Percentiles rank a stretch among this genome's conserved stretches.
Conservation (phyloP, 2,888 invertebrate species). For the Axea sp. region DNA sequence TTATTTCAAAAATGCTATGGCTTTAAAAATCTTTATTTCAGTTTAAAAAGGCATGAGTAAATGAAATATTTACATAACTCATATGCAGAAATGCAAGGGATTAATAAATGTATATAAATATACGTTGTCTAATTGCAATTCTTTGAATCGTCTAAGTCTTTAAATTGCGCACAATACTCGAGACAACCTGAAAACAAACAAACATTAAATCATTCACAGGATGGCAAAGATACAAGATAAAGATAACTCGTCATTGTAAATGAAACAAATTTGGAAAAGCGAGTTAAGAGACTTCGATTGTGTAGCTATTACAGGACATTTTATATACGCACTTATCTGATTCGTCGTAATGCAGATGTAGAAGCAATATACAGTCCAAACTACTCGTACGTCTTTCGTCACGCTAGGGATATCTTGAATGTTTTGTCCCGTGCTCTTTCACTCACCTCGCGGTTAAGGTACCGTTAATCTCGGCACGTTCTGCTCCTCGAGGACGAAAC, state of each 20-base stretch:
- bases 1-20: too few species aligned
- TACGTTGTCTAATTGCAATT: conserved; percentile 23
- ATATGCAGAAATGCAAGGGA: too few species aligned
- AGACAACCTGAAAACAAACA: conserved; percentile 51
- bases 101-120: too few species aligned
- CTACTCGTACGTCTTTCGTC: conserved; percentile 63
- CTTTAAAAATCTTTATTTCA: too few species aligned
- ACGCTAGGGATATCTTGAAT: conserved; percentile 65
- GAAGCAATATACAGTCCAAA: conserved; percentile 63
- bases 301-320: conserved; percentile 56
- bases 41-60: too few species aligned
- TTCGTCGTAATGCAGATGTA: conserved; percentile 62
- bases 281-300: conserved; percentile 50
- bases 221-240: conserved; percentile 32
- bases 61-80: too few species aligned
- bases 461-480: conserved; percentile 70
- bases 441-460: conserved; percentile 68
- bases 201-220: conserved; percentile 51
- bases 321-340: conserved; percentile 59
- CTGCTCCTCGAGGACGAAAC: conserved; percentile 68
- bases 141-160: conserved; percentile 8
- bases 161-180: conserved; percentile 20
- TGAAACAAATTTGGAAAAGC: conserved; percentile 61
- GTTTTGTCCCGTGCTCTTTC: conserved; percentile 67
- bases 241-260: conserved; percentile 55